phyloP scores from a whole-genome alignment of 2,888 invertebrate species.

The Folsomia manolachei region DNA sequence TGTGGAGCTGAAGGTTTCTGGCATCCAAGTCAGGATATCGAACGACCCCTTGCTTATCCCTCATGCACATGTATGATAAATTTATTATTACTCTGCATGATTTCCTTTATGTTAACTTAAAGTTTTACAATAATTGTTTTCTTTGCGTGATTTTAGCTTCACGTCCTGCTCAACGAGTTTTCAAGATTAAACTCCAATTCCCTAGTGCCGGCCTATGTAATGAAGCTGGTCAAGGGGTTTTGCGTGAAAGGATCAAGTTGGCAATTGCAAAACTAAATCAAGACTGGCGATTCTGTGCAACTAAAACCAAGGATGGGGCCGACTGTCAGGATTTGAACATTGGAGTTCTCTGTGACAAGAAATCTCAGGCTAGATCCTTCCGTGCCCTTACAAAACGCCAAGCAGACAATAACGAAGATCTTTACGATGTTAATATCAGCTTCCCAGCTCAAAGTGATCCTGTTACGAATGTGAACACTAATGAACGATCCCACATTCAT shows the following conservation, averaged over 20 bases:
- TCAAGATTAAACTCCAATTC: slow-evolving; percentile 90
- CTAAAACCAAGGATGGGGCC: slow-evolving; percentile 69
- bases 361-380: slow-evolving; percentile 30
- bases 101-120: too few species aligned
- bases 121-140: background rate
- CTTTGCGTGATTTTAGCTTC: slow-evolving; percentile 67
- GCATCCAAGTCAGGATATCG: slow-evolving; percentile 81
- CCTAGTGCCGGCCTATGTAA: slow-evolving; percentile 95
- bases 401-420: slow-evolving; percentile 63
- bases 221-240: slow-evolving; percentile 88
- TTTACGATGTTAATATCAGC: slow-evolving; percentile 76
- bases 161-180: slow-evolving; percentile 88
- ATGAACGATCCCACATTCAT: slow-evolving; percentile 80
- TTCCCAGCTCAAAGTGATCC: slow-evolving; percentile 88
- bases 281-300: slow-evolving; percentile 96
- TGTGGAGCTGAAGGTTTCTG: slow-evolving; percentile 98
- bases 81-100: too few species aligned
- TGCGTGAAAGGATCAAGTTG: slow-evolving; percentile 81
- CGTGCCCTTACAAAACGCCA: slow-evolving; percentile 61
- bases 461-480: slow-evolving; percentile 78
- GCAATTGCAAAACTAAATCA: slow-evolving; percentile 87
- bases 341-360: slow-evolving; percentile 84
- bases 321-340: slow-evolving; percentile 88
- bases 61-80: slow-evolving; percentile 76
- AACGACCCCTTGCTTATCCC: slow-evolving; percentile 78